Base-by-base conservation (phyloP, 2,888 invertebrate genomes). In the Tetropium fuscum region DNA sequence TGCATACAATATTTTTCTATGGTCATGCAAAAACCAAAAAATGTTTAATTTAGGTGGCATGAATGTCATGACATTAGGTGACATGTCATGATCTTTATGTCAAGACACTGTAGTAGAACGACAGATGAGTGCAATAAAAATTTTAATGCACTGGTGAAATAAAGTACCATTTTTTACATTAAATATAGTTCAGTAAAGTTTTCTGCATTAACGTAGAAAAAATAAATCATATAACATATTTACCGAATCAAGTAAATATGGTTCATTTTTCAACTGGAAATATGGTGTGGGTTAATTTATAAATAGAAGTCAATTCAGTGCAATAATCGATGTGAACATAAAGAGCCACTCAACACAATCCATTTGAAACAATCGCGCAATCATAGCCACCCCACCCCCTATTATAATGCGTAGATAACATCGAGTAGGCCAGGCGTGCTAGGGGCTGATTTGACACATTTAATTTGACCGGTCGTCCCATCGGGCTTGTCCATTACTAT, bases 301-400 rank as follows among this genome's bases (percentile, higher is more conserved):
- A 58, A 58, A 61, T 56, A 58, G 57, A 60, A 53, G 58, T 44
- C 69, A 58, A 63, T 66, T 59, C 62, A 63, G 60, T 59, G 68
- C 63, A 67, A 69, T 71, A 70, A 70, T 71, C 60, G 67, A 60
- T 66, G 63, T 56, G 66, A 69, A 71, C 70, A 70, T 70, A 73
- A 69, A 70, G 73, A 69, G 69, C 70, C 73, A 73, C 73, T 74
- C 72, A 71, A 70, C 72, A 69, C 73, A 72, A 74, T 74, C 74
- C 71, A 75, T 74, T 74, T 72, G 75, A 78, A 79, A 78, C 78
- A 78, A 79, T 77, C 73, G 78, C 69, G 70, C 75, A 77, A 77
- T 78, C 78, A 77, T 75, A 74, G 69, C 32, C 16, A 16, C 18
- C 45, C 71, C 74, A 74, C 71, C 78, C 76, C 75, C 70, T 70